Evolutionary conservation across 1,140 invertebrate species (phyloP).

Genomic region (Leptinotarsa defecta): DNA sequence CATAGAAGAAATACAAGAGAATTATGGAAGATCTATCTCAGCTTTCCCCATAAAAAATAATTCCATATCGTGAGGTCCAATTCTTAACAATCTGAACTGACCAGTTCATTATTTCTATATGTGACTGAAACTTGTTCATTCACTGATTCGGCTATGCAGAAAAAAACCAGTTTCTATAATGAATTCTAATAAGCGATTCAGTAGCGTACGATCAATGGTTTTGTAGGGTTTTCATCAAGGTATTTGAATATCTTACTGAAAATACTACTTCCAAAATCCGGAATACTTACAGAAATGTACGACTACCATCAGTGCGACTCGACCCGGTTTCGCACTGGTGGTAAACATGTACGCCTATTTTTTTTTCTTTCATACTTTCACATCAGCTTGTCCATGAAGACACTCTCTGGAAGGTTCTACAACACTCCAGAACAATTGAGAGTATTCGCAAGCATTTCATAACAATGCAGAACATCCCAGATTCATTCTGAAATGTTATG

Average conservation of each 20-base stretch:
- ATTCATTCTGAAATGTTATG: too few species aligned
- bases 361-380: too few species aligned
- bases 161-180: constrained; percentile 23
- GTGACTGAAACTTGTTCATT: constrained; percentile 1
- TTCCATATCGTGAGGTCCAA: background rate
- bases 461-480: too few species aligned
- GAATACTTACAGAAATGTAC: background rate
- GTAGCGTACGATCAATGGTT: background rate
- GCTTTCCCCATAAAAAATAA: too few species aligned
- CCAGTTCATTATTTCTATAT: background rate
- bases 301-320: background rate
- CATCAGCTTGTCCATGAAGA: too few species aligned
- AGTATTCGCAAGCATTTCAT: too few species aligned
- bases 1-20: too few species aligned
- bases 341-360: background rate
- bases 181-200: background rate
- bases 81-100: background rate
- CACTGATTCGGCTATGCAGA: constrained; percentile 22
- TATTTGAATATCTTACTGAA: too few species aligned
- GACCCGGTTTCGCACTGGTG: background rate
- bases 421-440: too few species aligned
- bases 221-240: too few species aligned
- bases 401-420: too few species aligned
- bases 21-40: too few species aligned
- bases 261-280: background rate